These are phyloP conservation scores for Rhyacichthys aspro DNA, from an alignment of 2,797 vertebrate species.

Conservation along the genomic window DNA sequence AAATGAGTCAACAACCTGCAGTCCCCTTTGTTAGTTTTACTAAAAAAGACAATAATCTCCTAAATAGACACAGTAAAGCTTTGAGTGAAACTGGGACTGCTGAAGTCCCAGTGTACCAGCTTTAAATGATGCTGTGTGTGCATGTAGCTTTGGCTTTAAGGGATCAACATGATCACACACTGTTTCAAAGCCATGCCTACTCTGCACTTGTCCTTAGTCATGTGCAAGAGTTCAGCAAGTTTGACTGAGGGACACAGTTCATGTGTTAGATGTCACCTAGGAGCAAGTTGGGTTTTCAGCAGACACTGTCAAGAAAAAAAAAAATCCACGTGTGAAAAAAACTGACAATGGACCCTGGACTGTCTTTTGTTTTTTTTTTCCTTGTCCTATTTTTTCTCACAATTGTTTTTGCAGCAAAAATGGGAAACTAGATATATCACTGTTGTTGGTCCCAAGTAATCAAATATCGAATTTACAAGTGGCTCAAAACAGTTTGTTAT, in stretches of 20 bases:
- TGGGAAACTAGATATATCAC: no score
- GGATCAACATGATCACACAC: conserved; percentile 46
- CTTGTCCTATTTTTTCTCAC: no score
- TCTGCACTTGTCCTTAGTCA: conserved; percentile 16
- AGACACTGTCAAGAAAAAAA: no score
- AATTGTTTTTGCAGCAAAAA: no score
- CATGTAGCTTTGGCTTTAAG: conserved; percentile 7
- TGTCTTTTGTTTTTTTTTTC: no score
- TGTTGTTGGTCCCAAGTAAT: no score
- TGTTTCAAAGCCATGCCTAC: conserved; percentile 19
- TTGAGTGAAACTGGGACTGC: neutral
- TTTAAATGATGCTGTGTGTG: conserved; percentile 26
- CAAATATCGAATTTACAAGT: conserved; percentile 2
- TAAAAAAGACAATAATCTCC: neutral
- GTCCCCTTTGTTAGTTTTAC: neutral
- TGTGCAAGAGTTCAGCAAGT: conserved; percentile 14
- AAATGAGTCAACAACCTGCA: conserved; percentile 11
- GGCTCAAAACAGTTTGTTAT: neutral
- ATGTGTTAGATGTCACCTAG: conserved; percentile 6
- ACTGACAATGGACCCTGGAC: no score
- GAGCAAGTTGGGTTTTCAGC: no score
- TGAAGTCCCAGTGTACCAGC: neutral
- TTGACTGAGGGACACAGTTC: neutral
- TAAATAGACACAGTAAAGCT: neutral
- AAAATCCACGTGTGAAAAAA: no score